phyloP scores from a whole-genome alignment of 1,140 invertebrate species.

The Heliconius himera region DNA sequence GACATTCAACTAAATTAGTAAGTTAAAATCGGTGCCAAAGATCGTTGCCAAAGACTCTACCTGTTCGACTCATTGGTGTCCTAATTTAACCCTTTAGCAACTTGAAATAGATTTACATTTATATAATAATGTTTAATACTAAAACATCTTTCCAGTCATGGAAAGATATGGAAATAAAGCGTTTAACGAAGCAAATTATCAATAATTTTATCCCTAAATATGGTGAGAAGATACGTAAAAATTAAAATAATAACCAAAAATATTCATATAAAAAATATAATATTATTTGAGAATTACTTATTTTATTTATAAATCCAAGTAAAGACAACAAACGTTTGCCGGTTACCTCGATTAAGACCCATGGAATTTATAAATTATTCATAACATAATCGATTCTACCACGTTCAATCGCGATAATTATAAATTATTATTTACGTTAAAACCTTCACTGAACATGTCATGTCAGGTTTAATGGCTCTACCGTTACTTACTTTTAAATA shows the following conservation, averaged over 20 bases:
- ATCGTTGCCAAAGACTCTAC: constrained; percentile 53
- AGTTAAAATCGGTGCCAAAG: constrained; percentile 58
- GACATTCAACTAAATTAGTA: constrained; percentile 77
- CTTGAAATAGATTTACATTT: constrained; percentile 3
- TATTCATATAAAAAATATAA: neutral
- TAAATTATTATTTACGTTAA: constrained; percentile 37
- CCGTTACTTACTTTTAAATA: neutral
- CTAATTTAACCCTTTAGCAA: constrained; percentile 20
- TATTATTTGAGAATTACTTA: neutral
- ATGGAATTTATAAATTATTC: constrained; percentile 39
- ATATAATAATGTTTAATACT: neutral
- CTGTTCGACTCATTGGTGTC: constrained; percentile 44
- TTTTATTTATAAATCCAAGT: constrained; percentile 4
- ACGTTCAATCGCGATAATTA: constrained; percentile 32
- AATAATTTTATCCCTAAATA: neutral
- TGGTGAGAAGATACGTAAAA: no score
- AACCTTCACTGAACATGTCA: constrained; percentile 17
- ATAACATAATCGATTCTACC: constrained; percentile 32
- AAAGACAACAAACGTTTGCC: constrained; percentile 20
- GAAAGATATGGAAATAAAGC: neutral
- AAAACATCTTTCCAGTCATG: neutral
- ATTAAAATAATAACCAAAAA: neutral
- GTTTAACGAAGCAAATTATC: neutral
- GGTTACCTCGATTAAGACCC: constrained; percentile 31
- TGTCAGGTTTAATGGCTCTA: neutral